A percentile compares a stretch with the other conserved stretches of the same genome.
Conservation (phyloP, 2,113 vertebrate species). For the Pyxicephalus adspersus region DNA sequence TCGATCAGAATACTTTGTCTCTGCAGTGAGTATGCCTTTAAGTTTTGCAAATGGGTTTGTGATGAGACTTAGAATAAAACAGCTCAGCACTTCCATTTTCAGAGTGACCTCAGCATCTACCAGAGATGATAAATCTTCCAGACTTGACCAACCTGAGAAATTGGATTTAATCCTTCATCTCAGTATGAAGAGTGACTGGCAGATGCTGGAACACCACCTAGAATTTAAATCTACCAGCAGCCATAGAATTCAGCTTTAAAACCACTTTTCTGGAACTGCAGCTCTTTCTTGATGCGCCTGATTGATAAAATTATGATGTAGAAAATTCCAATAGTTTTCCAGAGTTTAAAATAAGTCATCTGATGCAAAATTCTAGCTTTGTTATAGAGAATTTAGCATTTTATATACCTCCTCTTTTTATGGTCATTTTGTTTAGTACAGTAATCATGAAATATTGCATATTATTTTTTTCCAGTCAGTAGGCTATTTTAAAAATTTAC, state of each 20-base stretch:
- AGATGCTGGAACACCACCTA: background rate
- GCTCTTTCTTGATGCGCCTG: background rate
- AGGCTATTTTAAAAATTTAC: no score
- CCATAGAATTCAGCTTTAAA: background rate
- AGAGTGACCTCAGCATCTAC: background rate
- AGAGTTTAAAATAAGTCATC: background rate
- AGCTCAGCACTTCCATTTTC: background rate
- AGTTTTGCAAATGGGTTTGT: background rate
- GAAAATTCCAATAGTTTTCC: background rate
- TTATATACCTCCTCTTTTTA: no score
- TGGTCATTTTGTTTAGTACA: no score
- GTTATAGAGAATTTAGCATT: no score
- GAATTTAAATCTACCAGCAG: background rate
- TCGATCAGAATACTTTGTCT: no score
- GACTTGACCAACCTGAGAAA: background rate
- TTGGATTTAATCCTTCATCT: constrained; percentile 7
- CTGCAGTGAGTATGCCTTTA: no score
- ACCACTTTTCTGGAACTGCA: background rate
- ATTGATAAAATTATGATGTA: background rate
- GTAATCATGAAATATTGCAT: no score
- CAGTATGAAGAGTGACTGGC: background rate
- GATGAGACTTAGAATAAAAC: background rate
- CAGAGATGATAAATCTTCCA: background rate
- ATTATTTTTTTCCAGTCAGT: no score
- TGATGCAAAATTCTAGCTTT: background rate